Evolutionary conservation across 2,888 invertebrate species (phyloP).

Genomic region (Acrocyrtus sp.): DNA sequence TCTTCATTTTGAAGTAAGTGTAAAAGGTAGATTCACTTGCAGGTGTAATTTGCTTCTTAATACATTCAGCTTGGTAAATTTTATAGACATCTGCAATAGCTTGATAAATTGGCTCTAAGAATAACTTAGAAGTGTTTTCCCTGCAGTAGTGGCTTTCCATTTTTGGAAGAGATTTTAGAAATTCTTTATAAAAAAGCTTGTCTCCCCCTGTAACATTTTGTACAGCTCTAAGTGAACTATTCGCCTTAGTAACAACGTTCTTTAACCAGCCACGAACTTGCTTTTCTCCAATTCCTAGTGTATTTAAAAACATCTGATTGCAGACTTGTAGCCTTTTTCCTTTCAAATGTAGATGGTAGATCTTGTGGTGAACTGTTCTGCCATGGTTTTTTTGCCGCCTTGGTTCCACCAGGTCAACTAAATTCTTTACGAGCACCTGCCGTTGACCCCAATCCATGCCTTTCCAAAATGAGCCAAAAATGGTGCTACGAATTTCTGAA

Average conservation of each 20-base stretch:
- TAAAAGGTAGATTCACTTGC: too few species aligned
- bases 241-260: too few species aligned
- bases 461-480: slow-evolving; percentile 15
- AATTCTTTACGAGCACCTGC: background rate
- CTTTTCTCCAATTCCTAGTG: slow-evolving; percentile 1
- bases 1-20: too few species aligned
- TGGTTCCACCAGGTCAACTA: background rate
- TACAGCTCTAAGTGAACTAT: too few species aligned
- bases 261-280: slow-evolving; percentile 11
- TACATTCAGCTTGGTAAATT: background rate
- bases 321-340: slow-evolving; percentile 9
- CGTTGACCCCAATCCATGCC: background rate
- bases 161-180: slow-evolving; percentile 19
- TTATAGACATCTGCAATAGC: background rate
- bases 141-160: slow-evolving; percentile 29
- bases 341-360: slow-evolving; percentile 7
- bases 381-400: background rate
- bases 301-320: slow-evolving; percentile 23
- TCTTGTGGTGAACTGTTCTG: background rate
- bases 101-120: slow-evolving; percentile 1
- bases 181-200: background rate
- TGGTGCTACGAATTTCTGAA: background rate
- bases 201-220: too few species aligned
- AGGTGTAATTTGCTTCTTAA: too few species aligned
- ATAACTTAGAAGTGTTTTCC: background rate